These are phyloP conservation scores for Hemaris fuciformis DNA, from an alignment of 2,888 invertebrate genomes.

Conservation along the genomic window DNA sequence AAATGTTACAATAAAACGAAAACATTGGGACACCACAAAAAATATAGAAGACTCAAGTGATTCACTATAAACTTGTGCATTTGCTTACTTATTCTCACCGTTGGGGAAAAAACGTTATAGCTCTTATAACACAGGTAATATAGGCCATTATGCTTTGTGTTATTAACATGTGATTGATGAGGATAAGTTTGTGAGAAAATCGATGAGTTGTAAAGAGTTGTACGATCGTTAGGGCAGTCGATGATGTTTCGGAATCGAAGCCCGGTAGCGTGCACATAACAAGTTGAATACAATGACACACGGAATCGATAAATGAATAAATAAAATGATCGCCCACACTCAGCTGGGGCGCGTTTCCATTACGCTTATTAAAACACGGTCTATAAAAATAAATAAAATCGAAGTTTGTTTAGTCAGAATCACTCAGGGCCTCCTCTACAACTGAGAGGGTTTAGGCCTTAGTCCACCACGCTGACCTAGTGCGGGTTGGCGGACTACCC, in stretches of 20 bases:
- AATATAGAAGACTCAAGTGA: slow-evolving; percentile 53
- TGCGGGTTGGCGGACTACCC: too few species aligned
- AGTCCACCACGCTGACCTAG: too few species aligned
- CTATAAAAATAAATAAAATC: too few species aligned
- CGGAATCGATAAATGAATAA: slow-evolving; percentile 61
- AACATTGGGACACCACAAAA: slow-evolving; percentile 42
- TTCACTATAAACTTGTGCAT: slow-evolving; percentile 55
- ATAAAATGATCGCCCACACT: slow-evolving; percentile 68
- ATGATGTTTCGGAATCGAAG: slow-evolving; percentile 47
- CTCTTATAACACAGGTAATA: not conserved
- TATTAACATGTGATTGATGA: not conserved
- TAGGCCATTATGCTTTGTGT: not conserved
- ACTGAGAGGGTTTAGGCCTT: too few species aligned
- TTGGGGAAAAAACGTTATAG: not conserved
- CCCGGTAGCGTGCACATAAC: slow-evolving; percentile 67
- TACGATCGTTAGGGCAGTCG: slow-evolving; percentile 45
- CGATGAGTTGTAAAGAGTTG: slow-evolving; percentile 54
- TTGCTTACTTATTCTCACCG: not conserved
- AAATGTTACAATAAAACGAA: slow-evolving; percentile 53
- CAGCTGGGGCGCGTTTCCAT: slow-evolving; percentile 37
- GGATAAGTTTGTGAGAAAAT: slow-evolving; percentile 25
- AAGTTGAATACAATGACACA: slow-evolving; percentile 62
- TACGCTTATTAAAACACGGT: too few species aligned
- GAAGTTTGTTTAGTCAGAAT: too few species aligned
- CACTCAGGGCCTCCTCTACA: too few species aligned